Evolutionary conservation across 2,888 invertebrate genomes (phyloP), one percentile per base, ranked within the genome.

Genomic region (Melanostoma scalare): DNA sequence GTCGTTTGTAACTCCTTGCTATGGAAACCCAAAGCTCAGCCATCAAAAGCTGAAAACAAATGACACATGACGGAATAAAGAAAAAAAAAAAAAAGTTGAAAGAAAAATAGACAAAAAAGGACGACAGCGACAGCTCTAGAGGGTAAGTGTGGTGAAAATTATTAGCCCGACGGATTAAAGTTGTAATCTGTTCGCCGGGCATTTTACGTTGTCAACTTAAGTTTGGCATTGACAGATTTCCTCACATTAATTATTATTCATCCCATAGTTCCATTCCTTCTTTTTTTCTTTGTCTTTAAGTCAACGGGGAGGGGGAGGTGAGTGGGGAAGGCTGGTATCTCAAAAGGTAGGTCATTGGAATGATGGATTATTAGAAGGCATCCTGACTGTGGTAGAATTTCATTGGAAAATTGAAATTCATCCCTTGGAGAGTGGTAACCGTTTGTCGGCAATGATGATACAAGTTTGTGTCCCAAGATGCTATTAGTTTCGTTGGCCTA

Each of bases 171-270:
- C 46, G 68, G 82, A 82, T 82, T 77, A 58, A 77, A 68, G 68
- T 63, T 73, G 82, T 82, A 82, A 82, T 82, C 82, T 77, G 73
- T 58, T 69, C 68, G 56, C 20, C 56, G 60, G 68, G 68, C 73
- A 56, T 73, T 82, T 73, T 73, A 50, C 44, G 77, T 68, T 82
- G 82, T 82, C 72, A 68, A 68, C 77, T 73, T 63, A 68, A 68
- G 63, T 77, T 77, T 82, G 73, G 56, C 82, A 77, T 53, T 73
- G 77, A 82, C 77, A 69, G 73, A 77, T 82, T 69, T 50, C 72
- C 30, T 61, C 52, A 56, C 40, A 56, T 77, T 82, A 77, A 82
- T 82, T 77, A 82, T 73, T 68, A 46, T 63, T 48, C 63, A 61
- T 55, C 31, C 20, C 20, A 20, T 20, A 20, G 20, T 20, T 20